These are phyloP conservation scores for Pyrocephalus nanus DNA, from an alignment of 2,797 vertebrate genomes.

Conservation along the genomic window DNA sequence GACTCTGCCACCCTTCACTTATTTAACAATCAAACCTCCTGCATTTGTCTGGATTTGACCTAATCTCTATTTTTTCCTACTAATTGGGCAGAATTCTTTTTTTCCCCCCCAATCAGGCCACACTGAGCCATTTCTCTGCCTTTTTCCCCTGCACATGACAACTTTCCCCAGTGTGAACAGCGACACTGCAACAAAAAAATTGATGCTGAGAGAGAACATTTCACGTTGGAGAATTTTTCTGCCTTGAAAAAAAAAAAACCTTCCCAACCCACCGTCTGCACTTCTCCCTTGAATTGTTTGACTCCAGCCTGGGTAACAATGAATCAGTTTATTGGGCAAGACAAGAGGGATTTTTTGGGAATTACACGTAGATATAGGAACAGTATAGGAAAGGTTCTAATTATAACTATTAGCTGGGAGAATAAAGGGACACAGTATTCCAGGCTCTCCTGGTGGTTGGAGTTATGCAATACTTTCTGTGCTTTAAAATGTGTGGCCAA, in stretches of 20 bases:
- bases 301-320: neutral
- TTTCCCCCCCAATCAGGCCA: neutral
- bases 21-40: neutral
- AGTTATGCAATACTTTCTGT: neutral
- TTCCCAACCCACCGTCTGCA: neutral
- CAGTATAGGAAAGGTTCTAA: slow-evolving; percentile 32
- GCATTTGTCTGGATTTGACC: neutral
- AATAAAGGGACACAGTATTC: slow-evolving; percentile 39
- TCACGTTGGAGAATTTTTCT: neutral
- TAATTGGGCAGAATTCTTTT: neutral
- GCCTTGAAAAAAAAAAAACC: neutral
- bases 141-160: too few relatives aligned
- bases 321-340: neutral
- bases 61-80: neutral
- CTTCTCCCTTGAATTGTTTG: neutral
- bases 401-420: neutral
- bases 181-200: neutral
- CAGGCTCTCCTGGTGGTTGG: neutral
- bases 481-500: neutral
- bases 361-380: neutral
- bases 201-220: neutral
- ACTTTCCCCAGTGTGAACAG: neutral
- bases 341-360: slow-evolving; percentile 10
- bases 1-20: neutral
- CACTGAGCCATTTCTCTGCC: neutral